These are phyloP conservation scores for Erythrocebus patas DNA, from an alignment of 2,113 vertebrate species.

Conservation along the genomic window DNA sequence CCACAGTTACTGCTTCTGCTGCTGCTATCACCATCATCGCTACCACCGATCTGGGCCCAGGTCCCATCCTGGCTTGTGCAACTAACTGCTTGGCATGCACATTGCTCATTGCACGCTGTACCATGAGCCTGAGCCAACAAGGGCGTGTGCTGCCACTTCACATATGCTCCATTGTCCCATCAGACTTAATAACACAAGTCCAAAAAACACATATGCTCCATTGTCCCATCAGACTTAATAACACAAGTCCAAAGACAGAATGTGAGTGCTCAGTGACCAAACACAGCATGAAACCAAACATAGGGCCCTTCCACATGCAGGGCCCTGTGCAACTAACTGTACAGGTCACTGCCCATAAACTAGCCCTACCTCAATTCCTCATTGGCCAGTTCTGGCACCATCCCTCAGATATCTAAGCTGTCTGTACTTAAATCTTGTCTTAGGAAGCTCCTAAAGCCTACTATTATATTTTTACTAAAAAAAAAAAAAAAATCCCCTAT, in stretches of 20 bases:
- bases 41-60: too few relatives aligned
- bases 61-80: not conserved
- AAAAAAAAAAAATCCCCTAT: not conserved
- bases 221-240: too few relatives aligned
- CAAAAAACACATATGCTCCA: not conserved
- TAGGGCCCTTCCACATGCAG: too few relatives aligned
- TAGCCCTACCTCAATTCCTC: not conserved
- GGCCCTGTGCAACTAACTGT: not conserved
- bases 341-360: not conserved
- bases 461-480: not conserved
- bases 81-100: not conserved
- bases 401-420: not conserved
- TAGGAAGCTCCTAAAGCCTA: not conserved
- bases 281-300: not conserved
- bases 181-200: not conserved
- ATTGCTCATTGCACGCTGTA: accelerated
- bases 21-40: not conserved
- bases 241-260: not conserved
- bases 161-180: not conserved
- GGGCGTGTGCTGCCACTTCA: not conserved
- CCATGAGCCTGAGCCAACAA: not conserved
- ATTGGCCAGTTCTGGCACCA: not conserved
- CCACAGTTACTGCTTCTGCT: not conserved
- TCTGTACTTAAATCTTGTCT: not conserved
- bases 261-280: not conserved